Evolutionary conservation across 1,140 invertebrate species (phyloP).

Genomic region (Chelonus insularis): DNA sequence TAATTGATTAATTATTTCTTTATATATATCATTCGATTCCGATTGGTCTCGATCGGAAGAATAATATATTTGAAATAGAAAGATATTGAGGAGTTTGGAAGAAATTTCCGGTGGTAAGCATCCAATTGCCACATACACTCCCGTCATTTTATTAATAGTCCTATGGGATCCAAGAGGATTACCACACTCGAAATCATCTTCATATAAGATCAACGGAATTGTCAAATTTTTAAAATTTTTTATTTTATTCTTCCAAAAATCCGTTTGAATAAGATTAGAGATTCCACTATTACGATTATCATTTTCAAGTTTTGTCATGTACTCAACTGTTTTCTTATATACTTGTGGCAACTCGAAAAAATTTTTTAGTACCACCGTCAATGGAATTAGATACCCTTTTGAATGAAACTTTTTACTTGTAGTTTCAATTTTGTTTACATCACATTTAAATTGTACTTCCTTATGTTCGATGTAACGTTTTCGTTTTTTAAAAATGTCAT

Average conservation of each 20-base stretch:
- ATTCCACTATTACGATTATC: no score
- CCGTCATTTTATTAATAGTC: constrained; percentile 29
- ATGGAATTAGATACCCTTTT: no score
- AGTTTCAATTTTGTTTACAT: no score
- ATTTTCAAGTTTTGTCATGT: no score
- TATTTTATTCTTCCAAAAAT: constrained; percentile 21
- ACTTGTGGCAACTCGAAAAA: no score
- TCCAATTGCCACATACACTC: constrained; percentile 25
- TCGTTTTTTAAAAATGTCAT: no score
- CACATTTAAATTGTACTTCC: no score
- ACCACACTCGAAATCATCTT: constrained; percentile 33
- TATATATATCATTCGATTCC: constrained; percentile 20
- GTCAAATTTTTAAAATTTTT: neutral
- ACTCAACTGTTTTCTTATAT: no score
- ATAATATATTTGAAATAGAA: constrained; percentile 29
- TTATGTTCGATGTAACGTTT: no score
- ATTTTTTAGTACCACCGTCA: no score
- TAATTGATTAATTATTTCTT: constrained; percentile 27
- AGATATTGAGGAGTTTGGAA: constrained; percentile 30
- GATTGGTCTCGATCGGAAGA: constrained; percentile 24
- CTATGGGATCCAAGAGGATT: constrained; percentile 31
- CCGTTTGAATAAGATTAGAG: constrained; percentile 26
- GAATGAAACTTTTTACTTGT: no score
- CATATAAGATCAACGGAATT: constrained; percentile 29
- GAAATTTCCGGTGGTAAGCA: constrained; percentile 29